Base-by-base conservation (phyloP, 2,113 vertebrate genomes). In the Psilopsiagon aymara region DNA sequence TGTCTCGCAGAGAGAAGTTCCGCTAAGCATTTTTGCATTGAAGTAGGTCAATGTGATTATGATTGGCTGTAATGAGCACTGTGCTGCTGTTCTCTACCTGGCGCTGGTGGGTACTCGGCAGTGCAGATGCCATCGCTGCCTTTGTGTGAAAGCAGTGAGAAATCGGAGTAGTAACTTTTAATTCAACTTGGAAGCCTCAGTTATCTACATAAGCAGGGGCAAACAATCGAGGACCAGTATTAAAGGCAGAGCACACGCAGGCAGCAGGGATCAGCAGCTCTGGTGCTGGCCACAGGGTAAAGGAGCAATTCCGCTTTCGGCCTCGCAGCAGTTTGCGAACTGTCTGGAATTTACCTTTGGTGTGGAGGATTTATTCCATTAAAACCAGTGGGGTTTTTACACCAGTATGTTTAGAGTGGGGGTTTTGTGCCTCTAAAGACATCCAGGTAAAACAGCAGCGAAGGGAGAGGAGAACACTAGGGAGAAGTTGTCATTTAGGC, bases 31-130 rank as follows among this genome's bases (percentile, higher is more conserved):
- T 97, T 86, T 83, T 82, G n/a, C 77, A 71, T 73, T 47, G 8
- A 91, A 91, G 82, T 91, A 94, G 92, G 93, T 86, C 96, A 95
- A 79, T 95, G 49, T 91, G 90, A 96, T 96, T 57, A 33, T 57
- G 88, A 92, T 79, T 94, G 81, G 68, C 86, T 95, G 67, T 96
- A 97, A 96, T 90, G 83, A 94, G 94, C 63, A 3, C 70, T 63
- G 17, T 47, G 90, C 66, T 67, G 82, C 82, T 16, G 66, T 68
- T 75, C 70, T 94, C 84, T 92, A 95, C 93, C 94, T 97, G 92
- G 91, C 53, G 85, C 94, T 96, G 92, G 43, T 88, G 52, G 73
- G 87, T 64, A 66, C 88, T 94, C 74, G 84, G 87, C 92, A 89
- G 92, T 93, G 81, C 52, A 77, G 92, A 95, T 95, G 85, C 69